Base-by-base conservation (phyloP, 2,113 vertebrate species). In the Ageneiosus marmoratus region DNA sequence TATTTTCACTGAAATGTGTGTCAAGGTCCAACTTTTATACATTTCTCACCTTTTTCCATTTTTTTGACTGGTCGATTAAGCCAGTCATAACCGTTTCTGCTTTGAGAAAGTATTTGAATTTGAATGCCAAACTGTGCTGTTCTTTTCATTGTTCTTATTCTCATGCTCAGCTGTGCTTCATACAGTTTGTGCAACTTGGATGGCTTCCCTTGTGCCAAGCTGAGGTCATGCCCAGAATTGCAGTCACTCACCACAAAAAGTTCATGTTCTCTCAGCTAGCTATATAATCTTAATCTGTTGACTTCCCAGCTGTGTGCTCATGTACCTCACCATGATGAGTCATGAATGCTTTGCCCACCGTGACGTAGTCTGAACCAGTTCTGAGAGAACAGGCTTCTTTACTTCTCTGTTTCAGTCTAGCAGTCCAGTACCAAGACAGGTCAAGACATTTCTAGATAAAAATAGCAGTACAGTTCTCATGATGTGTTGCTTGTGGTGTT, bases 171-270 rank as follows among this genome's bases (percentile, higher is more conserved):
- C 67, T 82, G 69, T 16, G 27, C 37, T 46, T 73, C 22, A 3
- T 48, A 37, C 5, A 37, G 73, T 37, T 76, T 29, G n/a, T 67
- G 48, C 60, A 51, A 48, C 13, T 65, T 27, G 50, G 24, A 20
- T 46, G 24, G 18, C 27, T 62, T 22, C 18, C 34, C 69, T 60
- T 62, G 51, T 22, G 70, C 44, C 58, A 32, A 10, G 11, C 18
- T 75, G 72, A 82, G 55, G 80, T 63, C 80, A 37, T 10, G 56
- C 34, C 12, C 62, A 60, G 53, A 73, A 70, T 74, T 62, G 27
- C 53, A 46, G 53, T 81, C 51, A 41, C 24, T 80, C 63, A 55
- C 79, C 79, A 70, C 80, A 81, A 81, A 32, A 46, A 29, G 37
- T 29, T 32, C n/a, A 34, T 60, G 67, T 41, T 56, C 65, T 82